Conservation (phyloP, 2,113 vertebrate genomes). For the Rafetus swinhoei region DNA sequence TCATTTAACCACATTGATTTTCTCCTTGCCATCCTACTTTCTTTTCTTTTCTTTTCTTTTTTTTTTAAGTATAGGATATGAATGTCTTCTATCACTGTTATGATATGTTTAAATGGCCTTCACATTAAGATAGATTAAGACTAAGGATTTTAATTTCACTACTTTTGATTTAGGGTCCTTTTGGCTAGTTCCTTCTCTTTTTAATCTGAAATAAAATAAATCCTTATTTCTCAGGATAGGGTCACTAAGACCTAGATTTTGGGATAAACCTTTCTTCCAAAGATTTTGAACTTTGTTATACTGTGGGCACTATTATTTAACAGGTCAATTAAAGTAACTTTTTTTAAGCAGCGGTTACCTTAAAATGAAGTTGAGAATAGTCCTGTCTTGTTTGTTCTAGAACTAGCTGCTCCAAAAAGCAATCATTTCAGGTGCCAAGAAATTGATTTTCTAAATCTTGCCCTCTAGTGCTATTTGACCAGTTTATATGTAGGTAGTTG, state of each 20-base stretch:
- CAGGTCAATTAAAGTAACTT: not conserved
- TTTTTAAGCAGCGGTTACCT: not conserved
- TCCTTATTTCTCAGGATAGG: not conserved
- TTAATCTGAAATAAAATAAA: not conserved
- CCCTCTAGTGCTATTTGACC: not conserved
- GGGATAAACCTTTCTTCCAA: accelerated
- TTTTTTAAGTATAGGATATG: conserved; percentile 36
- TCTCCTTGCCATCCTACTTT: conserved; percentile 12
- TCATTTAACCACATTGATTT: conserved; percentile 57
- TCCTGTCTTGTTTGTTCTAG: not conserved
- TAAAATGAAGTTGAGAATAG: not conserved
- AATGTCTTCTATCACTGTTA: conserved; percentile 31
- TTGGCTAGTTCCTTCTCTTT: not conserved
- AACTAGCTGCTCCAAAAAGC: not conserved
- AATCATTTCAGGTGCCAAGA: not conserved
- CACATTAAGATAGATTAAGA: not conserved
- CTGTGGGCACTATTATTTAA: not conserved
- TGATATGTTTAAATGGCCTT: not conserved
- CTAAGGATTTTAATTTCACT: conserved; percentile 20
- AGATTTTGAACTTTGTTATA: not conserved
- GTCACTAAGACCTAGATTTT: not conserved
- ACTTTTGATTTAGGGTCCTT: not conserved
- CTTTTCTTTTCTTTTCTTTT: not conserved
- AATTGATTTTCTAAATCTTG: not conserved
- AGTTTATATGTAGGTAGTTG: not conserved